Evolutionary conservation across 2,797 vertebrate species (phyloP).

Genomic region (Aldrovandia affinis): DNA sequence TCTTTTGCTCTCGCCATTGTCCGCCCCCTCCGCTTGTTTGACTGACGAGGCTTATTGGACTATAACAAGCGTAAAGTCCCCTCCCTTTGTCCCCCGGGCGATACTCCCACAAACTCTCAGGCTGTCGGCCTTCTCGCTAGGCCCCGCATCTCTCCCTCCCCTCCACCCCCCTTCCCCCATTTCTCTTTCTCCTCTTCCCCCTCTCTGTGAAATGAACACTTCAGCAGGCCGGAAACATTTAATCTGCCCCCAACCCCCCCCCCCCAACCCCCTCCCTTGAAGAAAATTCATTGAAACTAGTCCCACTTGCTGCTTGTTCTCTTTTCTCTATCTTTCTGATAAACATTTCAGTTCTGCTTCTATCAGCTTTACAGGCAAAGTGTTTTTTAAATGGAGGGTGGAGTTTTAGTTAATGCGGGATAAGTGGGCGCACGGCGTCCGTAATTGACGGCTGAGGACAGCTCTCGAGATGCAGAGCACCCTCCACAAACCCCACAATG

Average conservation of each 20-base stretch:
- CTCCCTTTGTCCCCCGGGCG: constrained; percentile 92
- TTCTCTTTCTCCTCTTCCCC: constrained; percentile 81
- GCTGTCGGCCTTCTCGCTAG: constrained; percentile 93
- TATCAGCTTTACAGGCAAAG: not conserved
- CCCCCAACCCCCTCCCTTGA: constrained; percentile 80
- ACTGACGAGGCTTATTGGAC: constrained; percentile 99
- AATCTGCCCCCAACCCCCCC: constrained; percentile 78
- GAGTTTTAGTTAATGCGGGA: constrained; percentile 50
- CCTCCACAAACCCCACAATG: constrained; percentile 35
- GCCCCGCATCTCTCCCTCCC: constrained; percentile 87
- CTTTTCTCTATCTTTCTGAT: constrained; percentile 45
- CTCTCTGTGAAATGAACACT: constrained; percentile 96
- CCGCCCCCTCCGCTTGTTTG: constrained; percentile 94
- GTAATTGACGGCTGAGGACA: constrained; percentile 47
- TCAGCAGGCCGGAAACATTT: constrained; percentile 99
- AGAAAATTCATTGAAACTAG: constrained; percentile 99
- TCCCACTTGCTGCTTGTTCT: constrained; percentile 82
- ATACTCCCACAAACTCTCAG: constrained; percentile 98
- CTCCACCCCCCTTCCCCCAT: constrained; percentile 84
- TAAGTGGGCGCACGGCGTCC: constrained; percentile 55
- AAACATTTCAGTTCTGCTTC: not conserved
- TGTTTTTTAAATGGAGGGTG: constrained; percentile 62
- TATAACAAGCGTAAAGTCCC: constrained; percentile 99
- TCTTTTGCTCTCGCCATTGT: constrained; percentile 94
- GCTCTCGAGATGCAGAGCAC: constrained; percentile 43